These are phyloP conservation scores for Corbicula japonica DNA, from an alignment of 2,888 invertebrate genomes.

Conservation along the genomic window DNA sequence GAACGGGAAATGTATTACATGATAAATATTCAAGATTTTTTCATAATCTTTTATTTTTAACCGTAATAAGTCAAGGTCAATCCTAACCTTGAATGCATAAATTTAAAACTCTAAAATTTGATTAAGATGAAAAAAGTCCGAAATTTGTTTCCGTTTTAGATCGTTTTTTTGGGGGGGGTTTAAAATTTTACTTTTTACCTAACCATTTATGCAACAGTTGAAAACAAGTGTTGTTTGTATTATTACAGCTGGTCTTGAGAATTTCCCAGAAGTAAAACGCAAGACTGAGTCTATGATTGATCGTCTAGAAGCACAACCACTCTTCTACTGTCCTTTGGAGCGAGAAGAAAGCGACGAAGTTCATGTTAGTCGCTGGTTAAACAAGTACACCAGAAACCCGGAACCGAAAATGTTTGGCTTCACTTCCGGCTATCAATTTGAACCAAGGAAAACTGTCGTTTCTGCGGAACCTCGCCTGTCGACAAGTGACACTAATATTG, in stretches of 20 bases:
- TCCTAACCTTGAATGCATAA: background rate
- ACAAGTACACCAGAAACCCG: background rate
- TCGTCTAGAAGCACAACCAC: background rate
- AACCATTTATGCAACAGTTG: background rate
- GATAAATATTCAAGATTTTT: too few relatives aligned
- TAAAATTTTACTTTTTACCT: background rate
- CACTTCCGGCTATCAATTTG: background rate
- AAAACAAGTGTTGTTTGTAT: background rate
- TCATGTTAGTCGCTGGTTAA: conserved; percentile 2
- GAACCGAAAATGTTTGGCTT: background rate
- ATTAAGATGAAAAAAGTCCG: background rate
- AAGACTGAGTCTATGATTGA: conserved; percentile 5
- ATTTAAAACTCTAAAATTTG: background rate
- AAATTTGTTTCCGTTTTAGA: background rate
- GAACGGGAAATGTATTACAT: too few relatives aligned
- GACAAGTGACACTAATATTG: conserved; percentile 8
- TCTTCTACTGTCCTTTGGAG: conserved; percentile 9
- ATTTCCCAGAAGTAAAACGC: conserved; percentile 1
- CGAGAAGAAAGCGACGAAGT: background rate
- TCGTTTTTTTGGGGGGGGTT: background rate
- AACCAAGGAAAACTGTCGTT: background rate
- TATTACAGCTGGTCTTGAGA: conserved; percentile 2
- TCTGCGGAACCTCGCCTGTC: background rate
- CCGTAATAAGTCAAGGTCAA: conserved; percentile 3
- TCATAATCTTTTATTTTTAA: too few relatives aligned